phyloP scores from a whole-genome alignment of 2,888 invertebrate genomes.

The Pyrrhia umbra region DNA sequence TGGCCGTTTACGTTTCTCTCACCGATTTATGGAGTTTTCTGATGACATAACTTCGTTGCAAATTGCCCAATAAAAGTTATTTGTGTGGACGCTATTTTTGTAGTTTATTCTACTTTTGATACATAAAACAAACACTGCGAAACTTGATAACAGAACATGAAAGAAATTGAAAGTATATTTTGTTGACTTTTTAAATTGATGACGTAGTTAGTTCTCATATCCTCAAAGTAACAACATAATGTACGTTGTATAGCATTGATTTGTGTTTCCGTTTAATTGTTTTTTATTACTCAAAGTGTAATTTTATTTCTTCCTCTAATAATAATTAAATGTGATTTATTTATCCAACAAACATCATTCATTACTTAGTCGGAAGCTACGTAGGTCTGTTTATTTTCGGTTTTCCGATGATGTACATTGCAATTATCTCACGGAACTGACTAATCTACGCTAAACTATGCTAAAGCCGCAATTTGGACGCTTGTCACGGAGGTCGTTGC shows the following conservation, averaged over 20 bases:
- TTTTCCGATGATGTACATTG: conserved; percentile 49
- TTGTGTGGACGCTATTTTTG: conserved; percentile 77
- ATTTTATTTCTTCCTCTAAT: conserved; percentile 15
- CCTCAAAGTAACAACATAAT: background rate
- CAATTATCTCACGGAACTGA: conserved; percentile 69
- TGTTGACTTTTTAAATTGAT: background rate
- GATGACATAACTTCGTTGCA: conserved; percentile 84
- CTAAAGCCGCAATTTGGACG: conserved; percentile 72
- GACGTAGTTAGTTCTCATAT: background rate
- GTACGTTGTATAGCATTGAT: conserved; percentile 29
- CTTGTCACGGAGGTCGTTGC: conserved; percentile 71
- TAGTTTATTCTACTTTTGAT: conserved; percentile 56
- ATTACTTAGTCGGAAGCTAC: conserved; percentile 36
- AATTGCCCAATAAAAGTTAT: conserved; percentile 87
- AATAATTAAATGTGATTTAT: conserved; percentile 30
- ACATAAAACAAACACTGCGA: background rate
- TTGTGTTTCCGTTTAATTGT: conserved; percentile 14
- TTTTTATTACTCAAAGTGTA: conserved; percentile 14
- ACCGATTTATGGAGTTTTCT: conserved; percentile 82
- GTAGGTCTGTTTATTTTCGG: conserved; percentile 43
- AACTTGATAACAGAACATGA: background rate
- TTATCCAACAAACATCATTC: conserved; percentile 3
- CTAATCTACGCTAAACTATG: conserved; percentile 63
- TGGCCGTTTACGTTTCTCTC: conserved; percentile 79
- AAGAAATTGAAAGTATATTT: background rate